A percentile compares a stretch with the other conserved stretches of the same genome.
Conservation (phyloP, 2,888 invertebrate genomes). For the Hipparchia semele region DNA sequence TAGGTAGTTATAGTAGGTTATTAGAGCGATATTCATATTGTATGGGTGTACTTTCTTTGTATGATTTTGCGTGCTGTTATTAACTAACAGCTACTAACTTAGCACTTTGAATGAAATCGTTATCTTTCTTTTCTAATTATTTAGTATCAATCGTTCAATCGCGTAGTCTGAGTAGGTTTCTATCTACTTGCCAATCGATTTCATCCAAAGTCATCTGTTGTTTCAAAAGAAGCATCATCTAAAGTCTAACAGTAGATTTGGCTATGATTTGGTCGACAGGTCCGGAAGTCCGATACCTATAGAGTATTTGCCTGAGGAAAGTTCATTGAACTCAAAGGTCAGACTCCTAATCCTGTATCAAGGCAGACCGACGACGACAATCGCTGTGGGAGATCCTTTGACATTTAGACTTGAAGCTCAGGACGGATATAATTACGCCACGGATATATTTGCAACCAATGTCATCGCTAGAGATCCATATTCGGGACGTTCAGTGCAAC, state of each 20-base stretch:
- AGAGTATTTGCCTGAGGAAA: slow-evolving; percentile 95
- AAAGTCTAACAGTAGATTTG: slow-evolving; percentile 78
- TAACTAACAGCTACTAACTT: slow-evolving; percentile 82
- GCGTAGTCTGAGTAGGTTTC: background rate
- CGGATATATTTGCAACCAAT: slow-evolving; percentile 96
- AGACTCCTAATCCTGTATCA: slow-evolving; percentile 93
- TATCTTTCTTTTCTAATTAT: background rate
- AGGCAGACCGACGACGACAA: slow-evolving; percentile 95
- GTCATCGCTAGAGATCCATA: slow-evolving; percentile 97
- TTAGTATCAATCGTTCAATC: background rate
- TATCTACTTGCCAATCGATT: slow-evolving; percentile 32
- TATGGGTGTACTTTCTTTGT: slow-evolving; percentile 37
- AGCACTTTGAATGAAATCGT: slow-evolving; percentile 71
- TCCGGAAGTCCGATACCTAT: slow-evolving; percentile 96
- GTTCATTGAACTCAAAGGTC: slow-evolving; percentile 94
- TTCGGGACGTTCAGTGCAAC: slow-evolving; percentile 93
- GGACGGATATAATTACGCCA: slow-evolving; percentile 93
- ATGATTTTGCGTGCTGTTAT: slow-evolving; percentile 76
- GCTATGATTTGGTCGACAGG: slow-evolving; percentile 83
- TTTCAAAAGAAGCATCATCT: slow-evolving; percentile 28
- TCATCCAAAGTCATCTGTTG: slow-evolving; percentile 69
- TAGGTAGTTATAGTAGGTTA: slow-evolving; percentile 28
- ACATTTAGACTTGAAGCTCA: slow-evolving; percentile 95
- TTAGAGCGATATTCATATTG: slow-evolving; percentile 23
- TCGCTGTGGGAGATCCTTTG: slow-evolving; percentile 95